Conservation (phyloP, 2,113 vertebrate genomes). For the Aspiorhynchus laticeps region DNA sequence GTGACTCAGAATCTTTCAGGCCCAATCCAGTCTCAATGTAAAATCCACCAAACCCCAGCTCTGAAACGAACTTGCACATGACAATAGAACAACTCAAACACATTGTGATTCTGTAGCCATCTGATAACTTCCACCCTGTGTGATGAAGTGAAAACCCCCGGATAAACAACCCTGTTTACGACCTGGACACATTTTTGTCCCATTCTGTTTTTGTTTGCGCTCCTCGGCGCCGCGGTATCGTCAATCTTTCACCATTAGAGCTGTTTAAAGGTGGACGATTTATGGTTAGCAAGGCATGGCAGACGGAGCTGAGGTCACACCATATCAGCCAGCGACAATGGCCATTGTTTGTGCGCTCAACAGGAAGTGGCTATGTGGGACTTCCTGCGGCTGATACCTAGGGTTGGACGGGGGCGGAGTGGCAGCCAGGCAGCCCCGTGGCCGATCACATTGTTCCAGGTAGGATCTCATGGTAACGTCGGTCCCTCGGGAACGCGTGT, state of each 20-base stretch:
- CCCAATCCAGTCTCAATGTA: slow-evolving; percentile 9
- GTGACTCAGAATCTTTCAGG: background rate
- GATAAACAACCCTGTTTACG: slow-evolving; percentile 34
- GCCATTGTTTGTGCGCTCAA: slow-evolving; percentile 77
- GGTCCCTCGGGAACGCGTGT: slow-evolving; percentile 58
- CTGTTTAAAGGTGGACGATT: slow-evolving; percentile 75
- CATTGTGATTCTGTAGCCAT: slow-evolving; percentile 30
- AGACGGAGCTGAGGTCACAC: slow-evolving; percentile 81
- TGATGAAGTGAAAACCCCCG: slow-evolving; percentile 42
- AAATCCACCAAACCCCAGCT: slow-evolving; percentile 35
- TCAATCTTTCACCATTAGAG: slow-evolving; percentile 72
- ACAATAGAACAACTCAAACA: slow-evolving; percentile 28
- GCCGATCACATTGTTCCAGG: slow-evolving; percentile 71
- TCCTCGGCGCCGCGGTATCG: slow-evolving; percentile 62
- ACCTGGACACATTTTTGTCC: slow-evolving; percentile 40
- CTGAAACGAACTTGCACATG: background rate
- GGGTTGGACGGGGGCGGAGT: slow-evolving; percentile 50
- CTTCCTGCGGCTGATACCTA: slow-evolving; percentile 77
- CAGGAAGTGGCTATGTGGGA: slow-evolving; percentile 78
- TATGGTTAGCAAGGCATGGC: slow-evolving; percentile 67
- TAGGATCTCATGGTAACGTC: slow-evolving; percentile 53
- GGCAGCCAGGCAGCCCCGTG: slow-evolving; percentile 24
- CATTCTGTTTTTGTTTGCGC: slow-evolving; percentile 52
- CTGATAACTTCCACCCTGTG: slow-evolving; percentile 42
- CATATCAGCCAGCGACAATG: slow-evolving; percentile 77